phyloP scores from a whole-genome alignment of 2,113 vertebrate genomes.

The Sprattus sprattus region DNA sequence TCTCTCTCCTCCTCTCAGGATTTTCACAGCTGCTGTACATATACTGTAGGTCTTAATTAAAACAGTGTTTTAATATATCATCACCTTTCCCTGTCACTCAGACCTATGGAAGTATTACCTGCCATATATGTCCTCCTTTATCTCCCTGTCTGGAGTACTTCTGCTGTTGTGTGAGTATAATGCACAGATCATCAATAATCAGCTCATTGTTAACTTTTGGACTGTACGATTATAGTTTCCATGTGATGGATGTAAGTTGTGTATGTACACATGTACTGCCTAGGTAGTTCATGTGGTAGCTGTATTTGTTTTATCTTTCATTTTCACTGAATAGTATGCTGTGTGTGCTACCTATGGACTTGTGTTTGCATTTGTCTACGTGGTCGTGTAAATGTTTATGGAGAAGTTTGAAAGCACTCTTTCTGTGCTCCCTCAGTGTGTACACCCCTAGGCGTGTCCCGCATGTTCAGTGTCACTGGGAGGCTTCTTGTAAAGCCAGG shows the following conservation, averaged over 20 bases:
- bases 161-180: conserved; percentile 86
- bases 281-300: neutral
- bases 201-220: neutral
- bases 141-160: conserved; percentile 89
- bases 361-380: neutral
- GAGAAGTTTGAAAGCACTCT: neutral
- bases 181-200: neutral
- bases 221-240: neutral
- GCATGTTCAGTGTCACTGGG: conserved; percentile 94
- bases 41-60: no score
- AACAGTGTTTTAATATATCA: neutral
- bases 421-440: conserved; percentile 75
- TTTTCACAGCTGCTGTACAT: neutral
- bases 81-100: conserved; percentile 50
- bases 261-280: neutral
- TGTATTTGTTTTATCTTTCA: neutral
- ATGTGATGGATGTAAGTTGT: neutral
- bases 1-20: no score
- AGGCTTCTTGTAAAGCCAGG: conserved; percentile 91
- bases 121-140: conserved; percentile 93
- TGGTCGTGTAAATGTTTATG: neutral
- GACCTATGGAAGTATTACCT: conserved; percentile 96
- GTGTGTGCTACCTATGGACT: neutral
- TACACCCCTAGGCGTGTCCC: conserved; percentile 90
- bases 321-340: neutral